Evolutionary conservation across 2,113 vertebrate genomes (phyloP).

Genomic region (Labeo catla): DNA sequence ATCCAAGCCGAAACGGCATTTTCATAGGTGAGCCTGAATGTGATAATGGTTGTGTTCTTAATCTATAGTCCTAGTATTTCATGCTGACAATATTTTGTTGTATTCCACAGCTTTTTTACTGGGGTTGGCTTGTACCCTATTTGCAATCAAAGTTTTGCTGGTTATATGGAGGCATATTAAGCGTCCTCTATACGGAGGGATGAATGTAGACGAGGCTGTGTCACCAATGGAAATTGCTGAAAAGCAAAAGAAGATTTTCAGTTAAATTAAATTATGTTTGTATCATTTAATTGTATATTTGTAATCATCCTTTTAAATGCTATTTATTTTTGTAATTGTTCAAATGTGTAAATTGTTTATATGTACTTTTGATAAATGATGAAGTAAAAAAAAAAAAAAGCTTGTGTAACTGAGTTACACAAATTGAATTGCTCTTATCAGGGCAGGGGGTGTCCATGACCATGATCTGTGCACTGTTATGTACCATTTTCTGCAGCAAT

Average conservation of each 20-base stretch:
- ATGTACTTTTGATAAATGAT: constrained; percentile 7
- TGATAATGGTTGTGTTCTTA: neutral
- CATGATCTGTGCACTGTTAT: neutral
- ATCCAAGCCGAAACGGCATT: constrained; percentile 50
- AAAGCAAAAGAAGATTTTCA: constrained; percentile 64
- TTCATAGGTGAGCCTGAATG: constrained; percentile 68
- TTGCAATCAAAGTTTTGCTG: constrained; percentile 50
- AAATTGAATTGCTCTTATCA: constrained; percentile 1
- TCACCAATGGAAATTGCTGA: constrained; percentile 65
- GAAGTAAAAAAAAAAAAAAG: neutral
- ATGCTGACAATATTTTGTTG: neutral
- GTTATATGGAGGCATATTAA: constrained; percentile 65
- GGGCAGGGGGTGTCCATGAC: neutral
- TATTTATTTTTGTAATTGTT: constrained; percentile 8
- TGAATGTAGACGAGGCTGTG: constrained; percentile 38
- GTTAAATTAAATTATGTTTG: constrained; percentile 7
- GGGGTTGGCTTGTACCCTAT: constrained; percentile 58
- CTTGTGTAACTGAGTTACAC: constrained; percentile 8
- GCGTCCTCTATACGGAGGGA: constrained; percentile 54
- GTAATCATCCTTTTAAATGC: neutral
- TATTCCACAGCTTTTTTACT: constrained; percentile 61
- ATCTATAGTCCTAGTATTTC: neutral
- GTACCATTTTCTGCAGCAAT: constrained; percentile 7
- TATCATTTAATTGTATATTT: neutral
- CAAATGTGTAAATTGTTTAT: neutral